These are phyloP conservation scores for Hemitrygon akajei DNA, from an alignment of 2,797 vertebrate genomes.

Conservation along the genomic window DNA sequence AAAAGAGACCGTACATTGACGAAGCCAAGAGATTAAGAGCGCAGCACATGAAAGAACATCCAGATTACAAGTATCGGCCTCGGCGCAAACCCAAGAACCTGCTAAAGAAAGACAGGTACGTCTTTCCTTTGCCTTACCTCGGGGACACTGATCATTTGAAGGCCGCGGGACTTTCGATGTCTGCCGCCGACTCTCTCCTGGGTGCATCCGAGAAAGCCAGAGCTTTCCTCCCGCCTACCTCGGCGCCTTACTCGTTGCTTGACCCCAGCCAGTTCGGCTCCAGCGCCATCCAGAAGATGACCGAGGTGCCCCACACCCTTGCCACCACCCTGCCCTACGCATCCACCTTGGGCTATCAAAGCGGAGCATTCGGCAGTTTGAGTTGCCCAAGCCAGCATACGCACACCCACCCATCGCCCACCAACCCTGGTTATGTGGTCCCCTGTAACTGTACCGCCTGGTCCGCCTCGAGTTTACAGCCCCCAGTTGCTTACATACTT, in stretches of 20 bases:
- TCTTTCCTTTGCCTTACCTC: conserved; percentile 97
- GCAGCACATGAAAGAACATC: conserved; percentile 86
- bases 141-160: conserved; percentile 93
- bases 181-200: conserved; percentile 83
- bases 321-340: conserved; percentile 88
- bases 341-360: conserved; percentile 96
- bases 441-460: conserved; percentile 98
- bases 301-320: conserved; percentile 92
- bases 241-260: conserved; percentile 87
- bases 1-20: conserved; percentile 80
- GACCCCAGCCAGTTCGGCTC: conserved; percentile 96
- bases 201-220: conserved; percentile 82
- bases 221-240: conserved; percentile 87
- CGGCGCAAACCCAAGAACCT: conserved; percentile 85
- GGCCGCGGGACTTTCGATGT: conserved; percentile 76
- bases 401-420: conserved; percentile 97
- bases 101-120: conserved; percentile 92
- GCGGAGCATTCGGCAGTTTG: conserved; percentile 88
- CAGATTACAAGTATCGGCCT: conserved; percentile 84
- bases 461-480: conserved; percentile 95
- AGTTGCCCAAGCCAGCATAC: conserved; percentile 94
- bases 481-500: conserved; percentile 98
- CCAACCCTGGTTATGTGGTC: conserved; percentile 96
- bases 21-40: conserved; percentile 79
- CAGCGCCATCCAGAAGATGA: conserved; percentile 95